These are phyloP conservation scores for Apomyelois bistriatella DNA, from an alignment of 2,888 invertebrate genomes.

Conservation along the genomic window DNA sequence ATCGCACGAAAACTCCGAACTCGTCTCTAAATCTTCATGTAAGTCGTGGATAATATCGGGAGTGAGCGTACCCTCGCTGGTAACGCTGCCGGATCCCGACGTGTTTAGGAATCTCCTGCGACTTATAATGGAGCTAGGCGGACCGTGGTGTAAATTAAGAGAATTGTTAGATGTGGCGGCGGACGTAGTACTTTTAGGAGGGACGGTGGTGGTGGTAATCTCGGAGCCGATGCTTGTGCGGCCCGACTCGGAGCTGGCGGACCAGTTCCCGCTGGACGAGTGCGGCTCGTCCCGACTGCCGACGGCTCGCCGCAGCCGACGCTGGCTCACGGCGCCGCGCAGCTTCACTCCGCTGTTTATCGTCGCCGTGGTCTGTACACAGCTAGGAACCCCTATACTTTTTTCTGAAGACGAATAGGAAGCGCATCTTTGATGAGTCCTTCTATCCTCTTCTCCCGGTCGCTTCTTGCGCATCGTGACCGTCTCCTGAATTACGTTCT, in stretches of 20 bases:
- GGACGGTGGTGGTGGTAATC: conserved; percentile 85
- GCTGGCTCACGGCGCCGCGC: conserved; percentile 86
- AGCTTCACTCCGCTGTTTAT: conserved; percentile 85
- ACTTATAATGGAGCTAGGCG: conserved; percentile 85
- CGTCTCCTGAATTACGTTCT: conserved; percentile 83
- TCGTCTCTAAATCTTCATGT: conserved; percentile 91
- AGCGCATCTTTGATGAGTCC: conserved; percentile 88
- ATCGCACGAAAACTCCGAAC: conserved; percentile 96
- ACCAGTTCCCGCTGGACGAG: conserved; percentile 97
- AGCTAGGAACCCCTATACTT: conserved; percentile 80
- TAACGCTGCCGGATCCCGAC: conserved; percentile 90
- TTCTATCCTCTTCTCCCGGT: conserved; percentile 81
- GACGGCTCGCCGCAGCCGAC: conserved; percentile 83
- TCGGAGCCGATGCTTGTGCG: conserved; percentile 92
- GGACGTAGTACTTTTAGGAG: conserved; percentile 85
- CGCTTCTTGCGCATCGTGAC: conserved; percentile 83
- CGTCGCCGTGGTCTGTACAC: conserved; percentile 75
- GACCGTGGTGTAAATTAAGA: conserved; percentile 81
- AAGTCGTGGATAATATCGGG: conserved; percentile 90
- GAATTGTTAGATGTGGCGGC: conserved; percentile 86
- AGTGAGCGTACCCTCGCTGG: conserved; percentile 91
- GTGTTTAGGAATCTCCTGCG: conserved; percentile 84
- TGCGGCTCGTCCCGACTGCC: conserved; percentile 91
- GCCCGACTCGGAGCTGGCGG: conserved; percentile 94
- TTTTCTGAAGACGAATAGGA: conserved; percentile 89